Conservation (phyloP, 2,888 invertebrate genomes). For the Cantharis nigra region DNA sequence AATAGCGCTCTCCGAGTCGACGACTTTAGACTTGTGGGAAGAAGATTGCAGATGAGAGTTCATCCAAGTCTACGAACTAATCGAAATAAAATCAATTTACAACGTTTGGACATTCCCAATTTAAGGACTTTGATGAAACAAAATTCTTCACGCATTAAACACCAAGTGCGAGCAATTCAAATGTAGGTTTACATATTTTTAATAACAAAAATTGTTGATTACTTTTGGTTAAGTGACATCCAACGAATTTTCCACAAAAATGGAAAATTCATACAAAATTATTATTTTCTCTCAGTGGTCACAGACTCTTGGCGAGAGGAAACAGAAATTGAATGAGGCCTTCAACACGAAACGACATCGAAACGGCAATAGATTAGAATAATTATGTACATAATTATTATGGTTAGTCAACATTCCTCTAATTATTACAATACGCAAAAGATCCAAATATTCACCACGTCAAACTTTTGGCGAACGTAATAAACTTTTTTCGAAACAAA, state of each 20-base stretch:
- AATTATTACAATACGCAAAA: not conserved
- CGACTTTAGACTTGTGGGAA: constrained; percentile 45
- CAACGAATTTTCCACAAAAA: too few species aligned
- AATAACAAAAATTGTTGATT: not conserved
- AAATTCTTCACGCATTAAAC: constrained; percentile 47
- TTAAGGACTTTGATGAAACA: constrained; percentile 49
- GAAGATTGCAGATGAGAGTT: constrained; percentile 44
- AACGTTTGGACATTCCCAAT: constrained; percentile 41
- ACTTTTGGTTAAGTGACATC: too few species aligned
- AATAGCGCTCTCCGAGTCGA: constrained; percentile 34
- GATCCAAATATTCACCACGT: not conserved
- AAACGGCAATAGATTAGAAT: too few species aligned
- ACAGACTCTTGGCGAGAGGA: too few species aligned
- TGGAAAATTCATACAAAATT: too few species aligned
- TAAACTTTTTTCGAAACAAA: too few species aligned
- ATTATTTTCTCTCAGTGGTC: too few species aligned
- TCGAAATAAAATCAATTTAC: constrained; percentile 42
- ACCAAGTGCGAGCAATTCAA: constrained; percentile 51
- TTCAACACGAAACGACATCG: too few species aligned
- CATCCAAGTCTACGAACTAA: constrained; percentile 42
- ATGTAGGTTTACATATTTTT: constrained; percentile 47
- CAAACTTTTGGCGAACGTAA: too few species aligned
- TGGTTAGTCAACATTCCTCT: not conserved
- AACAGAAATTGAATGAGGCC: too few species aligned
- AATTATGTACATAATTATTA: too few species aligned